Conservation (phyloP, 2,113 vertebrate genomes). For the Hymenochirus boettgeri region DNA sequence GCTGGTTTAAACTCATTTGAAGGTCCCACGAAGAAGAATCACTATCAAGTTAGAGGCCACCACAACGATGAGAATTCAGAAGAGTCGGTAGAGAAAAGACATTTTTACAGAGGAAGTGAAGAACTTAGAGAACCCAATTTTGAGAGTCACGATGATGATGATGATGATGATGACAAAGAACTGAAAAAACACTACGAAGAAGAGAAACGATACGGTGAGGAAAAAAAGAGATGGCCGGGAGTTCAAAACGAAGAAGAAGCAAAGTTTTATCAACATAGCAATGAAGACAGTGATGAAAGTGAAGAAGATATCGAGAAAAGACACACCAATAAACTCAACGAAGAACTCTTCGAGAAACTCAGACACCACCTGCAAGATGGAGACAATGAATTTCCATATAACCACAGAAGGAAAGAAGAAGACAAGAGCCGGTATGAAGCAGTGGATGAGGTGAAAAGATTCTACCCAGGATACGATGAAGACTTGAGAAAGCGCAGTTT, state of each 20-base stretch:
- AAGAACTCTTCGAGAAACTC: constrained; percentile 36
- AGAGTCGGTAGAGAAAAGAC: constrained; percentile 46
- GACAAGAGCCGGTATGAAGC: constrained; percentile 48
- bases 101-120: constrained; percentile 37
- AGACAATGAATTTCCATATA: constrained; percentile 44
- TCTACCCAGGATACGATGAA: constrained; percentile 42
- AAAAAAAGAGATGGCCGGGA: constrained; percentile 22
- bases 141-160: too few species aligned
- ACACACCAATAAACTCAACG: constrained; percentile 38
- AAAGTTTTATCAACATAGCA: constrained; percentile 32
- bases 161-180: constrained; percentile 48
- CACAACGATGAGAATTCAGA: constrained; percentile 21
- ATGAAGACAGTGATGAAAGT: constrained; percentile 7
- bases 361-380: background rate
- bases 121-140: constrained; percentile 44
- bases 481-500: constrained; percentile 32
- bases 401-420: constrained; percentile 41
- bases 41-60: constrained; percentile 34
- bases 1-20: constrained; percentile 33
- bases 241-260: constrained; percentile 36
- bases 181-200: constrained; percentile 39
- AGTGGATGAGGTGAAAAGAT: constrained; percentile 43
- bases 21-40: constrained; percentile 48
- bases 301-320: constrained; percentile 41
- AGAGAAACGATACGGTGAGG: background rate